Evolutionary conservation across 64 coral and sea anemone species (phyloP).

Genomic region (Dendrophyllia cribrosa): DNA sequence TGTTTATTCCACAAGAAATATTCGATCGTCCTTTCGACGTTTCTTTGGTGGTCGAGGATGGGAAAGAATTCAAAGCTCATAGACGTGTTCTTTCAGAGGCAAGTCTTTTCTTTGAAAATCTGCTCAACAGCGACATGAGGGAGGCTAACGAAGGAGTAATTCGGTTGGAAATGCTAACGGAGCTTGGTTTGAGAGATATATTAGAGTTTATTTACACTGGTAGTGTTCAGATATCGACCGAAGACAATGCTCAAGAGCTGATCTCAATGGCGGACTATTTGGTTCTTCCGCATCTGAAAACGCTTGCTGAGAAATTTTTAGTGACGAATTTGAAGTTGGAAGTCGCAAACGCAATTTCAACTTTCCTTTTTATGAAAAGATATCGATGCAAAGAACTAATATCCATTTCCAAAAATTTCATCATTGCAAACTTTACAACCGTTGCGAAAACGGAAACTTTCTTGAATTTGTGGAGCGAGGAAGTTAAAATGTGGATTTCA

Average conservation of each 20-base stretch:
- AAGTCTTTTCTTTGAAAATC: slow-evolving; percentile 34
- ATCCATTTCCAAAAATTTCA: no score
- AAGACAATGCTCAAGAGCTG: slow-evolving; percentile 3
- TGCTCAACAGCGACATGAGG: slow-evolving; percentile 3
- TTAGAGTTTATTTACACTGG: slow-evolving; percentile 46
- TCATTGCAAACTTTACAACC: no score
- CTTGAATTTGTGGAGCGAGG: no score
- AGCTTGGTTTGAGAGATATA: background rate
- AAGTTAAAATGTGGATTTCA: no score
- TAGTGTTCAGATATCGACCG: background rate
- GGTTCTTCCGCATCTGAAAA: no score
- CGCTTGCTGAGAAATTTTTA: no score
- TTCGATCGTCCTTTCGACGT: background rate
- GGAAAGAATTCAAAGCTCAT: slow-evolving; percentile 8
- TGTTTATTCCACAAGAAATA: background rate
- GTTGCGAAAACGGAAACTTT: no score
- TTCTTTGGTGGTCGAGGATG: slow-evolving; percentile 3
- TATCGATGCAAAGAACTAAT: no score
- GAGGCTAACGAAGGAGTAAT: background rate
- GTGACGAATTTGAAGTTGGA: no score
- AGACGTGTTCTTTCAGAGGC: background rate
- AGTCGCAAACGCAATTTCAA: no score
- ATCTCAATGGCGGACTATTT: background rate
- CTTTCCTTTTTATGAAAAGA: no score
- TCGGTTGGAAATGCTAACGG: slow-evolving; percentile 1